Base-by-base conservation (phyloP, 2,888 invertebrate species). In the Andrena hattorfiana region DNA sequence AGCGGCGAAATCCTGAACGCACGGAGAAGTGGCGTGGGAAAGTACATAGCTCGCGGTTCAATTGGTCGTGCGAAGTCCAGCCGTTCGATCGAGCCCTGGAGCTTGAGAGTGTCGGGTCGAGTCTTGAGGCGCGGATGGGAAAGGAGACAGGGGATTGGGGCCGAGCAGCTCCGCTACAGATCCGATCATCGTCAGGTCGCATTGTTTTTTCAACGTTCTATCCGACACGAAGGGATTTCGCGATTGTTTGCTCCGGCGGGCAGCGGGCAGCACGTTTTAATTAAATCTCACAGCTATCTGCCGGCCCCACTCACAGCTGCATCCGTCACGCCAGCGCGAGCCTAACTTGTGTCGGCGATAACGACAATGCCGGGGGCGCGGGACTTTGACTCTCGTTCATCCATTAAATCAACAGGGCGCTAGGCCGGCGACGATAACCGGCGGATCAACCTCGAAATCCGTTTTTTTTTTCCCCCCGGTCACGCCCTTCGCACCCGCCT, bases 271-370 rank as follows among this genome's bases (percentile, higher is more conserved):
- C 82, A 85, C 77, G 86, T 87, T 87, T 87, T 81, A 87, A 87
- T 87, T 87, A 87, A 87, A 87, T 84, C 86, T 73, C 69, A 48
- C 69, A 51, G 80, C 59, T 87, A 87, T 86, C 84, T 73, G 42
- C 62, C 13, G 67, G 20, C 67, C 26, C 42, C 72, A 69, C 69
- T 77, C 75, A 20, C 72, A 78, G 59, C 76, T 66, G 56, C 74
- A 71, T 77, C 35, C 67, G 68, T 74, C 78, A 83, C 66, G 78
- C 26, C 35, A 59, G 49, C 32, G 42, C 59, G 49, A 56, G 69
- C 70, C 66, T 80, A 80, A 76, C 76, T 49, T 59, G 16, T 42
- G 62, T 67, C 28, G 30, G 28, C 56, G 77, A 85, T 85, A 81
- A 48, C 51, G 56, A 64, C 74, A 75, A 77, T 69, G 32, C 74